Percentiles rank a stretch among this genome's conserved stretches.
phyloP scores from a whole-genome alignment of 1,140 invertebrate genomes.

The Drosophila burlai region DNA sequence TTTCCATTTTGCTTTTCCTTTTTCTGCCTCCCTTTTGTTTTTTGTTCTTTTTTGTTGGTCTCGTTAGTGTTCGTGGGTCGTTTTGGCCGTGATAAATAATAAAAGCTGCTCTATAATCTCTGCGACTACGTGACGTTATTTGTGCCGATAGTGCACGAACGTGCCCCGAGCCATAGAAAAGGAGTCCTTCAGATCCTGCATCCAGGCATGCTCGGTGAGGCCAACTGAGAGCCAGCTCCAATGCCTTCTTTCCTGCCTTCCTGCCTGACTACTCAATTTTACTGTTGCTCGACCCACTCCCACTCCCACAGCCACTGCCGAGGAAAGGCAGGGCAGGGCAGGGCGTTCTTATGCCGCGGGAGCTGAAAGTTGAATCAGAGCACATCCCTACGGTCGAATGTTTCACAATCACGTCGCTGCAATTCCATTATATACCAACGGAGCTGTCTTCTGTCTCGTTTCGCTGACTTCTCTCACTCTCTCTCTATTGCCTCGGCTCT shows the following conservation, averaged over 20 bases:
- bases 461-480: slow-evolving; percentile 16
- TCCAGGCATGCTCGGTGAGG: slow-evolving; percentile 65
- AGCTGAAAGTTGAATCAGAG: slow-evolving; percentile 84
- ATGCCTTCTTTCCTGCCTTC: background rate
- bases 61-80: slow-evolving; percentile 78
- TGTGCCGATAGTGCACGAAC: slow-evolving; percentile 84
- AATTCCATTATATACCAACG: slow-evolving; percentile 84
- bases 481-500: background rate
- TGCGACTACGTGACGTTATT: slow-evolving; percentile 85
- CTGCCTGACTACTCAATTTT: slow-evolving; percentile 73
- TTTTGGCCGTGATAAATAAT: slow-evolving; percentile 83
- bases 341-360: slow-evolving; percentile 57
- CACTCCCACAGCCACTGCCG: background rate
- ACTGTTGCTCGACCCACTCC: slow-evolving; percentile 48
- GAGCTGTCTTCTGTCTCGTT: slow-evolving; percentile 31
- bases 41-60: slow-evolving; percentile 54
- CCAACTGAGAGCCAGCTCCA: slow-evolving; percentile 42
- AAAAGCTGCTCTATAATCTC: slow-evolving; percentile 85
- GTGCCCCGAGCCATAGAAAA: slow-evolving; percentile 52
- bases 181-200: slow-evolving; percentile 32
- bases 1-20: slow-evolving; percentile 21
- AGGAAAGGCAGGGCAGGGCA: slow-evolving; percentile 24
- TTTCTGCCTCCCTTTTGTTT: background rate
- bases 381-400: slow-evolving; percentile 85
- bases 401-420: slow-evolving; percentile 85